phyloP scores from a whole-genome alignment of 1,140 invertebrate species.

The Caenorhabditis elegans region DNA sequence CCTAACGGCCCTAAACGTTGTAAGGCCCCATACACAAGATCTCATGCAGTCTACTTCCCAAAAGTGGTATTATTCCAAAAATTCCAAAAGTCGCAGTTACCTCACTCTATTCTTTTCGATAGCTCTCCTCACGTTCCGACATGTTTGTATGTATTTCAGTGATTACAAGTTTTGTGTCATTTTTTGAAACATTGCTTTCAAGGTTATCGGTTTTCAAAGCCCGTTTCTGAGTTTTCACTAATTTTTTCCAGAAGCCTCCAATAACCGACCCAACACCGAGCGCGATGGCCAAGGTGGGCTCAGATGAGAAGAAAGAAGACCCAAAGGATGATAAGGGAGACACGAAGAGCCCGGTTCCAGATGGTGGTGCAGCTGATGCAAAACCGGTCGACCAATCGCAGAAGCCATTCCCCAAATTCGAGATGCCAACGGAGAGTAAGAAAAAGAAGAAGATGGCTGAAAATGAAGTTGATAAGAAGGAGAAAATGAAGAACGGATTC shows the following conservation, averaged over 20 bases:
- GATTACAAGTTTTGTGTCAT: no score
- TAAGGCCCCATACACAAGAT: no score
- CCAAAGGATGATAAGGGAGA: neutral
- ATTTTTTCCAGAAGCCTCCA: neutral
- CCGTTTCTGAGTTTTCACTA: no score
- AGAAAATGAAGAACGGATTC: slow-evolving; percentile 33
- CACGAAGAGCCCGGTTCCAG: neutral
- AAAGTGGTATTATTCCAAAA: no score
- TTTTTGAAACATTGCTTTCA: no score
- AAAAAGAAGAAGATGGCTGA: slow-evolving; percentile 12
- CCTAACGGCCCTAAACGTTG: no score
- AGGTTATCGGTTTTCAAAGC: no score
- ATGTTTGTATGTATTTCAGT: no score
- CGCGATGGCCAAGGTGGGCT: neutral
- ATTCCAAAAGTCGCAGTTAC: no score
- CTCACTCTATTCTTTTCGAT: no score
- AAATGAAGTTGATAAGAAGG: slow-evolving; percentile 36
- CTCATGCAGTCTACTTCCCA: no score
- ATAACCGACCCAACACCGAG: neutral
- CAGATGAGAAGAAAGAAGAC: neutral
- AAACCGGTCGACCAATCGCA: neutral
- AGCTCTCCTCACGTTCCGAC: no score
- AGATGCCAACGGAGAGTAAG: slow-evolving; percentile 25
- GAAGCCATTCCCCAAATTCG: slow-evolving; percentile 4
- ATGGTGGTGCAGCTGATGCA: neutral